These are phyloP conservation scores for Malacoctenus gilli DNA, from an alignment of 2,797 vertebrate species.

Conservation along the genomic window DNA sequence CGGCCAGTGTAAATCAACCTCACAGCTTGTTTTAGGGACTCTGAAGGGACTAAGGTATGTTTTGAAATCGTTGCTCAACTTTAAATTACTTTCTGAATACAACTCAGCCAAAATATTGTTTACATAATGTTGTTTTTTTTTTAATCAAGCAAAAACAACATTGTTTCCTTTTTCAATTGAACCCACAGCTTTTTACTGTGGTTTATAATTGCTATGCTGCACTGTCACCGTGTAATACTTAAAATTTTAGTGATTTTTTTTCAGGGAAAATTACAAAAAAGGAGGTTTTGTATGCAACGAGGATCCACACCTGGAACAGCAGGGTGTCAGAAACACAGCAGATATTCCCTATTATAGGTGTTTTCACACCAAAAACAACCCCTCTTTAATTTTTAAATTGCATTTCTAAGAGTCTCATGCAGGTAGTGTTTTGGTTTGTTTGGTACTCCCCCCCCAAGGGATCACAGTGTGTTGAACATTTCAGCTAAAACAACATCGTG, in stretches of 20 bases:
- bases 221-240: no score
- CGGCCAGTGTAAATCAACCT: slow-evolving; percentile 10
- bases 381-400: neutral
- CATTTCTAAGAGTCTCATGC: neutral
- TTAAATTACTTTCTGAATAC: neutral
- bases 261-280: neutral
- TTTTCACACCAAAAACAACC: neutral
- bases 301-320: no score
- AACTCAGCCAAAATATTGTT: no score
- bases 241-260: neutral
- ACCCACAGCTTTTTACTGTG: no score
- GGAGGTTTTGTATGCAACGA: neutral
- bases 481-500: slow-evolving; percentile 22
- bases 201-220: no score
- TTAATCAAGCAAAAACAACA: no score
- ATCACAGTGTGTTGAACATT: slow-evolving; percentile 19
- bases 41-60: neutral
- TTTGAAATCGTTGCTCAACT: neutral
- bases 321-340: no score
- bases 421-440: slow-evolving; percentile 2
- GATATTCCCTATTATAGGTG: no score
- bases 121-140: no score
- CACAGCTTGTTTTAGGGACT: neutral
- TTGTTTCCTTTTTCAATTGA: no score
- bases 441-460: neutral